Evolutionary conservation across 2,113 vertebrate species (phyloP).

Genomic region (Sinocyclocheilus rhinocerous): DNA sequence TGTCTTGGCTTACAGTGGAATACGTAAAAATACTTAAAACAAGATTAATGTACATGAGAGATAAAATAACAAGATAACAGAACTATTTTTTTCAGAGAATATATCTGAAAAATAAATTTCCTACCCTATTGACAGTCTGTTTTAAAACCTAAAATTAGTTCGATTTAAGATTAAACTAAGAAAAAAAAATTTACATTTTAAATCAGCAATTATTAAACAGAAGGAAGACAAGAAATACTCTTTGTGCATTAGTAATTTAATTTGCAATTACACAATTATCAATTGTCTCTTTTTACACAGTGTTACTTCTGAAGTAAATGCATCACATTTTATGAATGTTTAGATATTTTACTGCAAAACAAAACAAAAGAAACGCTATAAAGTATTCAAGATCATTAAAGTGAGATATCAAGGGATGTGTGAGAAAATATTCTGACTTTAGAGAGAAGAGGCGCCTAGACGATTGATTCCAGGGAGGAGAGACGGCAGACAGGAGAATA

Average conservation of each 20-base stretch:
- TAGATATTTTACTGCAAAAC: not conserved
- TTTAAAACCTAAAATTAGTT: not conserved
- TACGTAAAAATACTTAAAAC: not conserved
- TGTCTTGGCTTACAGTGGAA: not conserved
- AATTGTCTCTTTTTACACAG: not conserved
- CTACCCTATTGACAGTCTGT: no score
- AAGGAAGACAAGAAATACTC: not conserved
- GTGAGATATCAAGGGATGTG: not conserved
- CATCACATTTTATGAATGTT: not conserved
- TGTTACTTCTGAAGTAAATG: not conserved
- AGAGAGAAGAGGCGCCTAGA: not conserved
- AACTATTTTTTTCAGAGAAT: no score
- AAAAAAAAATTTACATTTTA: no score
- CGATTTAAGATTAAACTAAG: not conserved
- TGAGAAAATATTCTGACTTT: not conserved
- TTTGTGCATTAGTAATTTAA: not conserved
- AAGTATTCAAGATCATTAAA: not conserved
- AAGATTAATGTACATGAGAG: not conserved
- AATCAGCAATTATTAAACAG: not conserved
- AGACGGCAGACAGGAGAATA: not conserved
- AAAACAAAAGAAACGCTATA: not conserved
- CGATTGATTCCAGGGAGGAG: not conserved
- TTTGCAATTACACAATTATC: no score
- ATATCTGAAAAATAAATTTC: constrained; percentile 27
- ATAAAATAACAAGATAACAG: no score